phyloP scores from a whole-genome alignment of 2,888 invertebrate genomes.

The Epirrhoe tristata region DNA sequence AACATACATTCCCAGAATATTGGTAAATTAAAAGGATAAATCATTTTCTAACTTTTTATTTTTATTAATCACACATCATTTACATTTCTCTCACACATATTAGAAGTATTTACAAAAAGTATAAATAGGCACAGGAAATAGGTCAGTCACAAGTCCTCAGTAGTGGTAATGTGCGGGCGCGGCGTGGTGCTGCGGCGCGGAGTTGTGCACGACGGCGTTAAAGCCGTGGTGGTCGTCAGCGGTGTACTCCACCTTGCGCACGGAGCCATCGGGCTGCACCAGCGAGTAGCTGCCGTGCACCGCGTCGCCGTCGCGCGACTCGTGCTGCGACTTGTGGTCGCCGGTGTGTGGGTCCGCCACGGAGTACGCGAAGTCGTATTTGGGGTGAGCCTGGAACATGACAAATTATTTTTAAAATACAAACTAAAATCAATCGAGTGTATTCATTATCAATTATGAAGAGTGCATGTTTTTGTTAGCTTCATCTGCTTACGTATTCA shows the following conservation, averaged over 20 bases:
- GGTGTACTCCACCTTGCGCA: constrained; percentile 80
- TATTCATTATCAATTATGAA: neutral
- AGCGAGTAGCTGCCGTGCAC: constrained; percentile 86
- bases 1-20: too few species aligned
- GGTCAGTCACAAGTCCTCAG: constrained; percentile 38
- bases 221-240: constrained; percentile 60
- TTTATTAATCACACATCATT: constrained; percentile 50
- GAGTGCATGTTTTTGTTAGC: constrained; percentile 16
- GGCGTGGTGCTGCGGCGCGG: constrained; percentile 67
- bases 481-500: constrained; percentile 49
- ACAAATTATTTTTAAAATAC: neutral
- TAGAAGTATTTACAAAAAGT: constrained; percentile 47
- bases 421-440: neutral
- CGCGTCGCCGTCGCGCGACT: constrained; percentile 80
- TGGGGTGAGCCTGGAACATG: constrained; percentile 64
- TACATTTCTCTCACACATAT: constrained; percentile 48
- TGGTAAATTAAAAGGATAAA: neutral
- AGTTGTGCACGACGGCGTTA: constrained; percentile 81
- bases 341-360: constrained; percentile 85
- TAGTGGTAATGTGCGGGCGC: constrained; percentile 67
- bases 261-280: constrained; percentile 80
- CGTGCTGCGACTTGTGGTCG: constrained; percentile 84
- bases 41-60: constrained; percentile 2
- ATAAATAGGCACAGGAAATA: constrained; percentile 37
- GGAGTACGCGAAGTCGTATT: constrained; percentile 81